Evolutionary conservation across 2,113 vertebrate genomes (phyloP).

Genomic region (Seriola quinqueradiata): DNA sequence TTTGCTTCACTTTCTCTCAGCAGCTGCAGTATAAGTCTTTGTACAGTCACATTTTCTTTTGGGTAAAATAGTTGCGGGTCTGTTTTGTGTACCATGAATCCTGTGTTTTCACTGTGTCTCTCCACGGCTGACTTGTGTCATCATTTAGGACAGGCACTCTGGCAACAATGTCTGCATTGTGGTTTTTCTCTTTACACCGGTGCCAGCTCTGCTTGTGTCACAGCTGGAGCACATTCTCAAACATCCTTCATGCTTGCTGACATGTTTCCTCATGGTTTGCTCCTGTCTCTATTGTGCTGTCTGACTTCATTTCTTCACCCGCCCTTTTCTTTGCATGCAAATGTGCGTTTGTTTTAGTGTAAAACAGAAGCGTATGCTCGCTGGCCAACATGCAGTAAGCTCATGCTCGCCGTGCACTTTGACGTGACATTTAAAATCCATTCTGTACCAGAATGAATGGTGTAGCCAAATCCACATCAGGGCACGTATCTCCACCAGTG

Average conservation of each 20-base stretch:
- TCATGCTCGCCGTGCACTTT: slow-evolving; percentile 49
- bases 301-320: slow-evolving; percentile 50
- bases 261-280: slow-evolving; percentile 56
- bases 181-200: slow-evolving; percentile 19
- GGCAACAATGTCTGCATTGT: slow-evolving; percentile 21
- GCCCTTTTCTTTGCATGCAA: slow-evolving; percentile 49
- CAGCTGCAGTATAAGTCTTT: not conserved
- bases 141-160: slow-evolving; percentile 41
- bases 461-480: slow-evolving; percentile 42
- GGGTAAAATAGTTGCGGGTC: slow-evolving; percentile 7
- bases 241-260: slow-evolving; percentile 44
- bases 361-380: slow-evolving; percentile 34
- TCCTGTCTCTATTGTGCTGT: slow-evolving; percentile 40
- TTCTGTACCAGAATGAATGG: slow-evolving; percentile 56
- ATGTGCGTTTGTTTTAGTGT: slow-evolving; percentile 56
- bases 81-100: slow-evolving; percentile 29
- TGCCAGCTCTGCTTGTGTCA: slow-evolving; percentile 43
- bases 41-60: not conserved
- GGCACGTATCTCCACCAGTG: slow-evolving; percentile 19
- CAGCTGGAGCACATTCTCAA: slow-evolving; percentile 27
- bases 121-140: slow-evolving; percentile 39
- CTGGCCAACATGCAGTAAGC: slow-evolving; percentile 55
- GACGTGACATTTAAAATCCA: slow-evolving; percentile 74
- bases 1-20: not conserved
- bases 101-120: slow-evolving; percentile 31